Conservation (phyloP, 1,140 invertebrate genomes). For the Drosophila punjabiensis region DNA sequence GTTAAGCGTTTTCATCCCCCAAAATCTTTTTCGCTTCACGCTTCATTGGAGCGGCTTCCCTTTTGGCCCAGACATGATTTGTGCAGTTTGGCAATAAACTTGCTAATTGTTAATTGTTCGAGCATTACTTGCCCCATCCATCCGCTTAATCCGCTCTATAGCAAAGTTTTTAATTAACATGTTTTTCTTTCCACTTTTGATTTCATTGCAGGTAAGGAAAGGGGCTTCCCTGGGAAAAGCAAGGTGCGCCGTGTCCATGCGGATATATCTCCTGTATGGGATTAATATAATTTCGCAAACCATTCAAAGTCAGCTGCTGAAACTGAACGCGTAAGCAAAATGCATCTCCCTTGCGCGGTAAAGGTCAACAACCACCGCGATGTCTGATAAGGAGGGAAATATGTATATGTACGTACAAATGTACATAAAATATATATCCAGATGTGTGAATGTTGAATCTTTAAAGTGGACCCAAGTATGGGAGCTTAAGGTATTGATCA, state of each 20-base stretch:
- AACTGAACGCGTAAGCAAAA: not conserved
- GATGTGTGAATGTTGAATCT: not conserved
- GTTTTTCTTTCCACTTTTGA: slow-evolving; percentile 61
- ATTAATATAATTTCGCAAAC: slow-evolving; percentile 2
- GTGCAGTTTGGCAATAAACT: slow-evolving; percentile 69
- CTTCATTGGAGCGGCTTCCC: slow-evolving; percentile 37
- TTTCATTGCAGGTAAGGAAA: slow-evolving; percentile 73
- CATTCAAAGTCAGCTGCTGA: not conserved
- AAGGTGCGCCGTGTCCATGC: not conserved
- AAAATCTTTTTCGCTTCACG: slow-evolving; percentile 18
- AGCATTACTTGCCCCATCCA: slow-evolving; percentile 33
- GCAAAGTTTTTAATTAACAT: slow-evolving; percentile 74
- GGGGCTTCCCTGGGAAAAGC: not conserved
- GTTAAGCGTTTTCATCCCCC: slow-evolving; percentile 13
- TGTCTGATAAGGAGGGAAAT: slow-evolving; percentile 31
- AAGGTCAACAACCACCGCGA: slow-evolving; percentile 61
- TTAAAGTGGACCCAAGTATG: not conserved
- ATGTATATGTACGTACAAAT: not conserved
- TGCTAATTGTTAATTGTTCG: slow-evolving; percentile 74
- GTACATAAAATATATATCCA: not conserved
- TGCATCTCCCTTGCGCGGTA: not conserved
- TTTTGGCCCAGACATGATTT: slow-evolving; percentile 63
- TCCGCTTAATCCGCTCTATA: slow-evolving; percentile 6
- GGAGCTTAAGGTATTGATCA: no score
- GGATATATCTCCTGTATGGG: not conserved